Percentiles rank a stretch among this genome's conserved stretches.
Evolutionary conservation across 2,113 vertebrate species (phyloP).

Genomic region (Arenaria interpres): DNA sequence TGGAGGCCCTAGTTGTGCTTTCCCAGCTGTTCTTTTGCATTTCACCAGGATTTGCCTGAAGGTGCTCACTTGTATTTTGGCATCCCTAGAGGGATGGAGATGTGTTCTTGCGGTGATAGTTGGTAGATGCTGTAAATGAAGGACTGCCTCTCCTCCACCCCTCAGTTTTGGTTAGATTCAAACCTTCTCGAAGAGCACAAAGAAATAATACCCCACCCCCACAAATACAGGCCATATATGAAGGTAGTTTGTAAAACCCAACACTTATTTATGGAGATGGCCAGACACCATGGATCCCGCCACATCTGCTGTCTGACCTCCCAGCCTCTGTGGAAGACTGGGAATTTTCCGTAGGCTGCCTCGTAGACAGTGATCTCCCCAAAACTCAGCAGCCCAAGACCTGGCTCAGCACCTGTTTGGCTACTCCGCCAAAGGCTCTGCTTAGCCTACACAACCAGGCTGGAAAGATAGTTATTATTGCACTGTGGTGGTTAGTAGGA

Average conservation of each 20-base stretch:
- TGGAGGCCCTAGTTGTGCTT: not conserved
- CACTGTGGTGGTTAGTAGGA: not conserved
- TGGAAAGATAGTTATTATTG: not conserved
- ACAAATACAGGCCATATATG: fast-evolving
- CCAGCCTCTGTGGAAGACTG: not conserved
- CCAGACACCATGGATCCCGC: not conserved
- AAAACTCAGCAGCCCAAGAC: not conserved
- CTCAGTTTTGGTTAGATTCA: not conserved
- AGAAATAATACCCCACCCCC: not conserved
- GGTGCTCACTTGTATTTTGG: not conserved
- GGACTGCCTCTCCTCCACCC: fast-evolving
- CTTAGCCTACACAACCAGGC: not conserved
- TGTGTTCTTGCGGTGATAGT: not conserved
- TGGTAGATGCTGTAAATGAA: not conserved
- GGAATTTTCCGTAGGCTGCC: not conserved
- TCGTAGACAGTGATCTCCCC: not conserved
- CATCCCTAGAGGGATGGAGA: not conserved
- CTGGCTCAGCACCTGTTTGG: not conserved
- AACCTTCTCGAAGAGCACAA: not conserved
- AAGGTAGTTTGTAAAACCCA: not conserved
- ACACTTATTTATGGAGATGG: not conserved
- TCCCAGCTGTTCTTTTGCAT: not conserved
- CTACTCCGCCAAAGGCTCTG: not conserved
- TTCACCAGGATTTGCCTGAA: not conserved
- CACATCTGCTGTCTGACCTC: not conserved